phyloP scores from a whole-genome alignment of 2,888 invertebrate genomes.

The Drosophila neotestacea region DNA sequence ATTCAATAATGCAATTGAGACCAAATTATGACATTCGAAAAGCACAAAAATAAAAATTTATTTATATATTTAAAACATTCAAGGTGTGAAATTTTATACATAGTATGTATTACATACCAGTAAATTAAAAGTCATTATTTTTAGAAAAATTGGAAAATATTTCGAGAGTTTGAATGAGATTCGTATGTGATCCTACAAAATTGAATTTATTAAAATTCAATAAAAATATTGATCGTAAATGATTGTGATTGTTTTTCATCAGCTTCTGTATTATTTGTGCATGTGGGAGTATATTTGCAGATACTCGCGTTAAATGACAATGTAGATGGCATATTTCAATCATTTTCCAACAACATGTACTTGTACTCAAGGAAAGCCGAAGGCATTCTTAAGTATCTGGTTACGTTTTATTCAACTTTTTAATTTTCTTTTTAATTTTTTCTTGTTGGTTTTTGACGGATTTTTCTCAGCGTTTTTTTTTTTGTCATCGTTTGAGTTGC shows the following conservation, averaged over 20 bases:
- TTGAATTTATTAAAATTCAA: no score
- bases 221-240: no score
- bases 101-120: no score
- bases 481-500: slow-evolving; percentile 11
- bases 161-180: no score
- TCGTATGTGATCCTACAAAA: no score
- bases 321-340: slow-evolving; percentile 14
- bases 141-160: no score
- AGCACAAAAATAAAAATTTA: neutral
- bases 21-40: neutral
- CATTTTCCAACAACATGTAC: slow-evolving; percentile 21
- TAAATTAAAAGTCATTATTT: no score
- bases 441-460: slow-evolving; percentile 34
- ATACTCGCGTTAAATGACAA: slow-evolving; percentile 6
- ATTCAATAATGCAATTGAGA: slow-evolving; percentile 4
- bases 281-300: neutral
- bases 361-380: slow-evolving; percentile 24
- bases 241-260: no score
- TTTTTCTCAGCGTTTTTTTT: slow-evolving; percentile 40
- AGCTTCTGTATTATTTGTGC: no score
- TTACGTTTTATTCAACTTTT: slow-evolving; percentile 57
- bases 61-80: neutral
- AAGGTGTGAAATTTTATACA: neutral
- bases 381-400: slow-evolving; percentile 65
- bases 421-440: slow-evolving; percentile 64